Percentiles rank a stretch among this genome's conserved stretches.
Evolutionary conservation across 2,113 vertebrate species (phyloP).

Genomic region (Ciconia maguari): DNA sequence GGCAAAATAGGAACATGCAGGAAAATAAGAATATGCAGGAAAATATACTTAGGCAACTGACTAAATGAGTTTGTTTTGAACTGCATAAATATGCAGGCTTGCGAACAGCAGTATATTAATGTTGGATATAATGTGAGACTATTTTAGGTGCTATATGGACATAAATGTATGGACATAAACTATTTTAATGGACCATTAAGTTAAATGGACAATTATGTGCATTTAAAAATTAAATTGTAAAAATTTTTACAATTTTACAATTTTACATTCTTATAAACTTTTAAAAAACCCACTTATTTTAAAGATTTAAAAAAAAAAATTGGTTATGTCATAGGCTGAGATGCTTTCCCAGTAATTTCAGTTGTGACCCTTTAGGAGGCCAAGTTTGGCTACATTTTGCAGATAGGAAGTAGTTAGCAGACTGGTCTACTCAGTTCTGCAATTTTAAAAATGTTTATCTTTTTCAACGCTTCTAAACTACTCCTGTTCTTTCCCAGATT

Average conservation of each 20-base stretch:
- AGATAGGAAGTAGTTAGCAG: background rate
- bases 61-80: background rate
- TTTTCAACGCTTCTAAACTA: background rate
- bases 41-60: background rate
- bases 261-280: background rate
- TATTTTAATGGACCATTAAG: background rate
- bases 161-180: background rate
- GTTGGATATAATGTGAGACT: background rate
- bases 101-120: accelerated
- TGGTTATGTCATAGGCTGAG: background rate
- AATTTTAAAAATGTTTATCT: background rate
- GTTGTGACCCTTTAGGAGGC: background rate
- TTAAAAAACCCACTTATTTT: background rate
- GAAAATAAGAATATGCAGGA: background rate
- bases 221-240: background rate
- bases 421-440: background rate
- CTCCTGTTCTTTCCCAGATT: background rate
- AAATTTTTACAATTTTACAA: background rate
- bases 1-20: background rate
- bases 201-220: background rate
- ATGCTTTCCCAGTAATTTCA: background rate
- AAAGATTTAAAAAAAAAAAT: background rate
- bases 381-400: background rate
- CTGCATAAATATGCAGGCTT: background rate
- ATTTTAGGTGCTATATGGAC: background rate